These are phyloP conservation scores for Omphaloscelis lunosa DNA, from an alignment of 2,888 invertebrate genomes.

Conservation along the genomic window DNA sequence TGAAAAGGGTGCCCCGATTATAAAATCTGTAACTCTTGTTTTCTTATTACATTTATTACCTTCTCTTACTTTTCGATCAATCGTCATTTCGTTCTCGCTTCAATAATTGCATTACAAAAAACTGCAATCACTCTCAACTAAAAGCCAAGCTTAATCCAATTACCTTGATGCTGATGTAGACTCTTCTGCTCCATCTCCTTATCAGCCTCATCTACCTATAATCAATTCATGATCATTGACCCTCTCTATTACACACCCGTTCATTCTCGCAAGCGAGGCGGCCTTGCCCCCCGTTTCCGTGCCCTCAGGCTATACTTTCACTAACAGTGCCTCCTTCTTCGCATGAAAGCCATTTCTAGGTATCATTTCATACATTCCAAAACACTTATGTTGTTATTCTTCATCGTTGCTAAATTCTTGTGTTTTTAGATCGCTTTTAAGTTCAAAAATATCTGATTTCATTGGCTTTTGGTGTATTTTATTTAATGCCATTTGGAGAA, in stretches of 20 bases:
- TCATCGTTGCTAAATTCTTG: conserved; percentile 33
- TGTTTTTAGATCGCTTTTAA: conserved; percentile 22
- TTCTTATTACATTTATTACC: neutral
- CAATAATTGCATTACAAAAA: neutral
- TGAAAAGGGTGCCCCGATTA: neutral
- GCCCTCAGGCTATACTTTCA: conserved; percentile 78
- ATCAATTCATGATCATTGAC: conserved; percentile 40
- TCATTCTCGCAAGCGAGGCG: conserved; percentile 52
- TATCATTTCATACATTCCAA: conserved; percentile 56
- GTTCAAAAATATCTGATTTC: conserved; percentile 37
- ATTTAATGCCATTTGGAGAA: conserved; percentile 37
- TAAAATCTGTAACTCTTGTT: neutral
- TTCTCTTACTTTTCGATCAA: neutral
- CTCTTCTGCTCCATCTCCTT: conserved; percentile 15
- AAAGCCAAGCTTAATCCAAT: conserved; percentile 27
- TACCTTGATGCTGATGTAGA: neutral
- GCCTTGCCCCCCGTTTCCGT: conserved; percentile 71
- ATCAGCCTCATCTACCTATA: conserved; percentile 47
- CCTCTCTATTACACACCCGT: conserved; percentile 52
- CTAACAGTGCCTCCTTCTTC: conserved; percentile 67
- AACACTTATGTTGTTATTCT: conserved; percentile 40
- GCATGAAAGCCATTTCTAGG: conserved; percentile 69
- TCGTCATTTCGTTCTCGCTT: neutral
- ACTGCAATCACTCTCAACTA: neutral
- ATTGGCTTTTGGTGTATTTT: neutral